phyloP scores from a whole-genome alignment of 2,797 vertebrate genomes.

The Lepus townsendii region DNA sequence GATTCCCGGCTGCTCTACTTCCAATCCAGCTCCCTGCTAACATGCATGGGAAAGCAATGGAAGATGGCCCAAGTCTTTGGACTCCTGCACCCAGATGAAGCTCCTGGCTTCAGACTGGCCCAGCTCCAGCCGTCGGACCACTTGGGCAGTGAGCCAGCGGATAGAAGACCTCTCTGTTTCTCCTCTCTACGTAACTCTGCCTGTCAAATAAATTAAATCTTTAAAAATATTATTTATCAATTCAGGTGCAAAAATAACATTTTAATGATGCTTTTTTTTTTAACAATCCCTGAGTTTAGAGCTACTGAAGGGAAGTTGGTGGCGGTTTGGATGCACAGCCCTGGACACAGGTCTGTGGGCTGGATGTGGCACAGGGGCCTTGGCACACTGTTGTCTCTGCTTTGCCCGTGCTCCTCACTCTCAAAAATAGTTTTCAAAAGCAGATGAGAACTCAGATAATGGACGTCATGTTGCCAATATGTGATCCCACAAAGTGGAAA shows the following conservation, averaged over 20 bases:
- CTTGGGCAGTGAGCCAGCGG: no score
- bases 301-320: not conserved
- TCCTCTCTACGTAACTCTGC: no score
- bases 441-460: not conserved
- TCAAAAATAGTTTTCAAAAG: not conserved
- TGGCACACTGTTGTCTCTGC: not conserved
- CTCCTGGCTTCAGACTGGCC: no score
- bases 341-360: not conserved
- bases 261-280: not conserved
- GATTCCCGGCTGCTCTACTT: no score
- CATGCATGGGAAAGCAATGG: no score
- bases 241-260: constrained; percentile 1
- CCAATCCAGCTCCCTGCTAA: no score
- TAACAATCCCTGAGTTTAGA: not conserved
- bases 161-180: no score
- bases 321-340: not conserved
- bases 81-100: no score
- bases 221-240: no score
- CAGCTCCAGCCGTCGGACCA: no score
- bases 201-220: no score
- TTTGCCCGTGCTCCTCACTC: not conserved
- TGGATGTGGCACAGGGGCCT: accelerated
- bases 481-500: not conserved
- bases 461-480: not conserved
- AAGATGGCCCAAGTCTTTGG: no score